Percentiles rank a stretch among this genome's conserved stretches.
Evolutionary conservation across 1,140 invertebrate species (phyloP).

Genomic region (Drosophila serrata): DNA sequence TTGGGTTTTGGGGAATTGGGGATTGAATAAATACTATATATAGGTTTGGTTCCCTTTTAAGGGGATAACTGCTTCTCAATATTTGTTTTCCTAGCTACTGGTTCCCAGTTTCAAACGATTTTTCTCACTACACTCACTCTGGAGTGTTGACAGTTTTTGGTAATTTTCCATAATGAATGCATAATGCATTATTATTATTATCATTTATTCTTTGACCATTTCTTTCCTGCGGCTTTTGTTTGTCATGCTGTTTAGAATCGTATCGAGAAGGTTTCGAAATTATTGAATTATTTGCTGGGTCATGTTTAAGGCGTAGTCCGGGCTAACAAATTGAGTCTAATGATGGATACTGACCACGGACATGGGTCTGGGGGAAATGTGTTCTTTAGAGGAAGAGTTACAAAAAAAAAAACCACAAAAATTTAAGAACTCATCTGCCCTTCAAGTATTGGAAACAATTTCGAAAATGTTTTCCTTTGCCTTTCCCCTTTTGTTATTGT

Average conservation of each 20-base stretch:
- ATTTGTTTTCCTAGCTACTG: conserved; percentile 49
- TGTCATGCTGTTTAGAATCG: conserved; percentile 61
- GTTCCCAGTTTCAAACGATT: conserved; percentile 15
- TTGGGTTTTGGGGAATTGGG: conserved; percentile 13
- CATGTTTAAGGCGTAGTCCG: conserved; percentile 54
- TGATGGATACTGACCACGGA: conserved; percentile 55
- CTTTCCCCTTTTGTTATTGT: conserved; percentile 1
- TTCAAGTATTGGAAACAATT: conserved; percentile 57
- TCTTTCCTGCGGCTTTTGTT: conserved; percentile 28
- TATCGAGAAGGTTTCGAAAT: conserved; percentile 32
- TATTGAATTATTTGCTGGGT: conserved; percentile 44
- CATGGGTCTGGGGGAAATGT: not conserved
- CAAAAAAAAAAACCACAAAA: conserved; percentile 36
- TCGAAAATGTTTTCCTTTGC: conserved; percentile 34
- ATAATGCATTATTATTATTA: conserved; percentile 46
- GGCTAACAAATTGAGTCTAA: conserved; percentile 64
- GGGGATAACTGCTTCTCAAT: conserved; percentile 24
- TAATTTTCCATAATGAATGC: conserved; percentile 56
- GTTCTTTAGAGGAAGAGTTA: conserved; percentile 3
- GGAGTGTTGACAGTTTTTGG: conserved; percentile 45
- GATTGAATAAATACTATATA: too few relatives aligned
- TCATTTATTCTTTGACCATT: conserved; percentile 4
- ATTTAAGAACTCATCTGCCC: conserved; percentile 14
- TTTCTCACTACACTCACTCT: not conserved
- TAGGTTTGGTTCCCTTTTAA: conserved; percentile 37